Evolutionary conservation across 2,888 invertebrate genomes (phyloP), one percentile per base, ranked within the genome.

Genomic region (Phrixothrix hirtus): DNA sequence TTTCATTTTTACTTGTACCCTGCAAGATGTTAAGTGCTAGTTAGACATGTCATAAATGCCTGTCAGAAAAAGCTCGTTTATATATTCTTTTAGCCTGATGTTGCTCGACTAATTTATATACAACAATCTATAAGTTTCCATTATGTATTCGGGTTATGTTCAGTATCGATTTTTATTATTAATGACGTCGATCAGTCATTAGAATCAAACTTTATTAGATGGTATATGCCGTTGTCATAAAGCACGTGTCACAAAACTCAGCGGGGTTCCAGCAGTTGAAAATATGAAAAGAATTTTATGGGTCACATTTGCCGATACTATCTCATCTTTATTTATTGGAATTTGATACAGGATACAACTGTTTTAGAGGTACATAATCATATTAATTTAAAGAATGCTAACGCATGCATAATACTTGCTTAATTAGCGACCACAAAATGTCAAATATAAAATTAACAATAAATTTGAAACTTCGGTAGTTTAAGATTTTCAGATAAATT

Each of bases 281-380:
- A 47, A 21, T 35, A 42, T 42, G 41, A 30, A 48, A 48, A 41
- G 26, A 48, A 39, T 48, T 35, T 42, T 47, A 35, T 34, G 47
- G 26, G n/a, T 34, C 47, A 35, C 34, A 39, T 38, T 47, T 39
- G 47, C 38, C 41, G 25, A 44, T 35, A 36, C 10, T 27, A 32
- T 47, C 39, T 32, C 16, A 26, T 13, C 4, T 34, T 47, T 34
- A 41, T 47, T 47, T 47, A 47, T 47, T 32, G 7, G n/a, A 34
- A 26, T 39, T n/a, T 36, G 15, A 29, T 15, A 5, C 27, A 25
- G 36, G n/a, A 9, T n/a, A 35, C 26, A 43, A 43, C 34, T 15
- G 43, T 26, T 26, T 43, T 25, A 43, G 29, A 15, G 11, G 29
- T 10, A 27, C 15, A 29, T 39, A 39, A 27, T 30, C 29, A 39